These are phyloP conservation scores for Molorchus minor DNA, from an alignment of 2,888 invertebrate genomes.

Conservation along the genomic window DNA sequence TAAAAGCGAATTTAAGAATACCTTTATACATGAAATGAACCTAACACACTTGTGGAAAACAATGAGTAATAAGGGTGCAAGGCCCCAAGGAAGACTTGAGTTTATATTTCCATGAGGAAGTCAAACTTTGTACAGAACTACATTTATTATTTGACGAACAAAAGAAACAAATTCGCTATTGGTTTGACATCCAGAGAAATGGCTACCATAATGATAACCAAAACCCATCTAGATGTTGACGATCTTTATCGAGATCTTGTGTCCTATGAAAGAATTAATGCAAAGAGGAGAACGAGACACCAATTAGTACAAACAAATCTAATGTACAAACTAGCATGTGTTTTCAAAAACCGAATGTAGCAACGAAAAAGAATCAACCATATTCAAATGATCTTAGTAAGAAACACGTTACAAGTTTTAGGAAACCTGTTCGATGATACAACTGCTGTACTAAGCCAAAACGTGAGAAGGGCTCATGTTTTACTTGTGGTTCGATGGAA, in stretches of 20 bases:
- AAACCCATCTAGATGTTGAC: slow-evolving; percentile 5
- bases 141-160: slow-evolving; percentile 3
- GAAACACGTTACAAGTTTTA: slow-evolving; percentile 10
- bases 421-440: slow-evolving; percentile 1
- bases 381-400: no score
- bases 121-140: background rate
- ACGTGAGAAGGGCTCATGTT: slow-evolving; percentile 6
- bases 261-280: no score
- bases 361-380: no score
- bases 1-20: background rate
- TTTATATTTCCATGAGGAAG: slow-evolving; percentile 11
- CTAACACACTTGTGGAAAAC: background rate
- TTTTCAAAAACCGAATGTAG: no score
- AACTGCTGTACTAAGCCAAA: slow-evolving; percentile 8
- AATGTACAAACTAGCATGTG: no score
- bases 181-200: slow-evolving; percentile 9
- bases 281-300: no score
- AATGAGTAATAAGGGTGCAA: background rate
- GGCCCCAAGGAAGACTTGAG: background rate
- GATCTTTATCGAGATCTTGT: no score
- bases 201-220: background rate
- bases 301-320: no score
- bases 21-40: background rate
- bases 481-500: slow-evolving; percentile 5
- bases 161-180: slow-evolving; percentile 7